A percentile compares a stretch with the other conserved stretches of the same genome.
Conservation (phyloP, 2,888 invertebrate genomes). For the Penaeus monodon region DNA sequence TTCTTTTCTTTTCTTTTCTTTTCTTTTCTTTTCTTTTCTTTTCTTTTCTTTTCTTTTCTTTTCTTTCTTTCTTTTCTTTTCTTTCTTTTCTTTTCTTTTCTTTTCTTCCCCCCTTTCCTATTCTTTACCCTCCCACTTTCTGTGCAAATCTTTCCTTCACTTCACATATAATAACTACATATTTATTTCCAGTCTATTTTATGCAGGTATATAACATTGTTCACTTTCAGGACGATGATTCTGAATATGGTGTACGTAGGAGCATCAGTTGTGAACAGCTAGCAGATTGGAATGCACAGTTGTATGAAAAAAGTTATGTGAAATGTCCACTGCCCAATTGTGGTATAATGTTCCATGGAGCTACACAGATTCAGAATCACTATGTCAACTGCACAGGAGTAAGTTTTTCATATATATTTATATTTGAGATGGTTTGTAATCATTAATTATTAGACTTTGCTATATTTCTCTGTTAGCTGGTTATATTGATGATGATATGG, state of each 20-base stretch:
- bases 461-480: not conserved
- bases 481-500: not conserved
- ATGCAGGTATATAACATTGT: not conserved
- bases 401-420: not conserved
- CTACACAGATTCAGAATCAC: conserved; percentile 33
- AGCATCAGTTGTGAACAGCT: conserved; percentile 19
- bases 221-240: not conserved
- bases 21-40: not conserved
- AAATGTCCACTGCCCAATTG: conserved; percentile 28
- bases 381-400: conserved; percentile 37
- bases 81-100: not conserved
- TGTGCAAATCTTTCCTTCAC: too few species aligned
- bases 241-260: conserved; percentile 22
- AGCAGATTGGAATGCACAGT: conserved; percentile 19
- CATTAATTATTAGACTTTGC: not conserved
- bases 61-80: not conserved
- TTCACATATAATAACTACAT: not conserved
- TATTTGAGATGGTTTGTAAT: not conserved
- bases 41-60: not conserved
- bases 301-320: conserved; percentile 12
- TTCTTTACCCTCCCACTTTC: too few species aligned
- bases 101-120: not conserved
- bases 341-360: conserved; percentile 39
- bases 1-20: not conserved
- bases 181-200: not conserved